Base-by-base conservation (phyloP, 2,888 invertebrate species). In the Stenchaetothrips biformis region DNA sequence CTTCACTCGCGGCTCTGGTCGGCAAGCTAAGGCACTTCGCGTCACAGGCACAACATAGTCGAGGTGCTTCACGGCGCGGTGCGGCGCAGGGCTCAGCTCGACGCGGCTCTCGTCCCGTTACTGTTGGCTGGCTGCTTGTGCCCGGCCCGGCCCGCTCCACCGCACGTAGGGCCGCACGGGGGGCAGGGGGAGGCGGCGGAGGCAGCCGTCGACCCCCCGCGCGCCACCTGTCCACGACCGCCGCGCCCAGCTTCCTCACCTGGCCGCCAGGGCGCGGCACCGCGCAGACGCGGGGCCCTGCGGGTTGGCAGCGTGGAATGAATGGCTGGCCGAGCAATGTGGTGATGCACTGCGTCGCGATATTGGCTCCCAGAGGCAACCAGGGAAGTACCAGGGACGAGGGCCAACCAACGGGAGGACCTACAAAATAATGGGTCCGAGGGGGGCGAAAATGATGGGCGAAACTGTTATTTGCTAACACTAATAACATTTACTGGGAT, bases 111-210 rank as follows among this genome's bases (percentile, higher is more conserved):
- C 67, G 67, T 74, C 21, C 67, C 67, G 67, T 74, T 74, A 74
- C 67, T 74, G 67, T 21, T 21, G 67, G 67, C 9, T 21, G 62
- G 62, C 67, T 79, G 37, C 74, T 53, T 67, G 78, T 79, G 37
- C 77, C 67, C 37, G 37, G 2, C 4, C 37, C 37, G 4, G 37
- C 77, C 67, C 37, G 37, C 37, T 37, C 37, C 37, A 37, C 37
- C 37, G 37, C 37, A 37, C 37, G 37, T 47, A 49, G 53, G 48
- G 27, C 79, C 62, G 74, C 2, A 25, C 48, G 78, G 78, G 79
- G 80, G 80, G 7, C 67, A 84, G 84, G 82, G 81, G 77, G 83
- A 83, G 49, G 80, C 84, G 89, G 87, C 88, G 62, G 87, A 89
- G 81, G 37, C 4, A 37, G 37, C 37, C 37, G 37, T 13, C 18